Base-by-base conservation (phyloP, 2,113 vertebrate species). In the Oryzias woworae region DNA sequence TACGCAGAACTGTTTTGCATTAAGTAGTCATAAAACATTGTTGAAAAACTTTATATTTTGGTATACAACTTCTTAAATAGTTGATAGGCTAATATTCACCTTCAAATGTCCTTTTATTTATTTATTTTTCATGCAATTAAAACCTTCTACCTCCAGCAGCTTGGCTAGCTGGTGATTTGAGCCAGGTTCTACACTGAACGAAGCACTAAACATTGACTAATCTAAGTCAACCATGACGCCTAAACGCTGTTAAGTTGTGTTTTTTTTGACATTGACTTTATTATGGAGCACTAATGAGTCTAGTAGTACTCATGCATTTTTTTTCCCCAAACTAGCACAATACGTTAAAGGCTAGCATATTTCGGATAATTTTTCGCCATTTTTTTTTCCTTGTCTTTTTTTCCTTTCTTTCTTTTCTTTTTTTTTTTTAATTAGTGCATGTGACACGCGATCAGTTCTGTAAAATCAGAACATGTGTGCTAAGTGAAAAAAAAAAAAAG, bases 141-240 rank as follows among this genome's bases (percentile, higher is more conserved):
- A 60, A 80, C 57, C 52, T 70, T 71, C 63, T 59, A 62, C 43
- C 61, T 36, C 59, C 53, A 72, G 73, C 75, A 82, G 80, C 41
- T 52, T 68, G 68, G 10, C 71, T 79, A 77, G 75, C 69, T 36
- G 52, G 67, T 75, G 84, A 82, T 69, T 68, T 67, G 75, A 81
- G 71, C 80, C 72, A 75, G 68, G 71, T 73, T 77, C 82, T 84
- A 84, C 76, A 62, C 74, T 86, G 66, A 78, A 79, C 80, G 62
- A 83, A 80, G 79, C 77, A 73, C 84, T 84, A 88, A 72, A 86
- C 82, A 77, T 69, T 57, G 57, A 88, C 78, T 89, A 88, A 73
- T 84, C 88, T 89, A 87, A 73, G 77, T 79, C 79, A 85, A 82
- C 74, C 66, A 75, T 82, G 73, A 86, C 69, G 69, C 62, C 73